Base-by-base conservation (phyloP, 2,113 vertebrate genomes). In the Entomyzon cyanotis region DNA sequence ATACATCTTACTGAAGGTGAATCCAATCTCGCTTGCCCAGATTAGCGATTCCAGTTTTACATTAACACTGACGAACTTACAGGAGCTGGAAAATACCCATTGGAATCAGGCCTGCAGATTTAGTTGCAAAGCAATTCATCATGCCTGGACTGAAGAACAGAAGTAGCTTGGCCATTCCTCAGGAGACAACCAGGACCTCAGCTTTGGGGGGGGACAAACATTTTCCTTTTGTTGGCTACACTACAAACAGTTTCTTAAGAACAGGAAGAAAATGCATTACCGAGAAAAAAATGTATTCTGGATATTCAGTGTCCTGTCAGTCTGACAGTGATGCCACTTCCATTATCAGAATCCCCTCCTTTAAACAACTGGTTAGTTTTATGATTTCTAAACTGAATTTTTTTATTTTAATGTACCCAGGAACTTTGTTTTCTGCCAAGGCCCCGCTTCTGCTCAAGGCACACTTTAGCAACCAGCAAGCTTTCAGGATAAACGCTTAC, bases 401-500 rank as follows among this genome's bases (percentile, higher is more conserved):
- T 44, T 87, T 83, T 82, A 39, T 89, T 93, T 87, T 77, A 47
- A 49, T 6, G 15, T 37, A 60, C 42, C 39, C 58, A 65, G 44
- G 33, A 95, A 71, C 70, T 93, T 84, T 78, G 49, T 84, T 93
- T 88, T 89, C 53, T 94, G 87, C 60, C 55, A 22, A 49, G 47
- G 73, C 47, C 52, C 64, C 2, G 2, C 71, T 92, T 73, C 79
- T 83, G 88, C 85, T 95, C 33, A 93, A 93, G 69, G 83, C 73
- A 49, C 86, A 65, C 90, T 92, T 87, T 90, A 86, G 84, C 76
- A 94, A 93, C 28, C 52, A 78, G 44, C 41, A 87, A 90, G 82
- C 64, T 84, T 90, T 94, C 83, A 84, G 74, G 58, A 76, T 90
- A 92, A 94, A 89, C 0, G 46, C 90, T 93, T 96, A 84, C 76